Conservation (phyloP, 2,888 invertebrate species). For the Tinea trinotella region DNA sequence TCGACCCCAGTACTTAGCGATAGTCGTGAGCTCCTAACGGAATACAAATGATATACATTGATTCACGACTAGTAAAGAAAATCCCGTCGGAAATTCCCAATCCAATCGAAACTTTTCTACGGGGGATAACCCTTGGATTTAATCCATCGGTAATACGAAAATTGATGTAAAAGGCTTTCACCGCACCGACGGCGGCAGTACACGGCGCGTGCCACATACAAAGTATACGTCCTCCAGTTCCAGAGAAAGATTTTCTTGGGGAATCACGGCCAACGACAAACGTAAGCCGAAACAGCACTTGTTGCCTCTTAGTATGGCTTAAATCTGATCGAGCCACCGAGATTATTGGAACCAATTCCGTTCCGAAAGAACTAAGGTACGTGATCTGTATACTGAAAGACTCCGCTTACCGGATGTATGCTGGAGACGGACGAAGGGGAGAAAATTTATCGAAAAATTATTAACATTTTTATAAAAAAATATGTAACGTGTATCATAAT, state of each 20-base stretch:
- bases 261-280: conserved; percentile 45
- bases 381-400: conserved; percentile 47
- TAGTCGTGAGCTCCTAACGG: conserved; percentile 45
- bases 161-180: conserved; percentile 63
- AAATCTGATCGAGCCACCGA: conserved; percentile 48
- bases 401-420: conserved; percentile 26
- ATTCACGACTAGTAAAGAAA: conserved; percentile 48
- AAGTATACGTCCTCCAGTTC: conserved; percentile 37
- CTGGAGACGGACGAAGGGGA: conserved; percentile 29
- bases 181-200: conserved; percentile 38
- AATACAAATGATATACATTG: conserved; percentile 67
- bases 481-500: conserved; percentile 3
- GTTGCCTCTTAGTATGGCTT: conserved; percentile 51
- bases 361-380: conserved; percentile 64
- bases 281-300: conserved; percentile 49
- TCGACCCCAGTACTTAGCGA: conserved; percentile 21
- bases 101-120: conserved; percentile 59
- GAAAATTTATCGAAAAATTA: conserved; percentile 43
- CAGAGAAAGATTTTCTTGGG: conserved; percentile 43
- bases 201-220: conserved; percentile 50
- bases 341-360: conserved; percentile 65
- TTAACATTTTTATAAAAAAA: conserved; percentile 40
- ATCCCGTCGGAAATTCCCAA: conserved; percentile 33
- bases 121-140: conserved; percentile 61
- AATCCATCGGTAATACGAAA: conserved; percentile 71